A percentile compares a stretch with the other conserved stretches of the same genome.
These are phyloP conservation scores for Heptranchias perlo DNA, from an alignment of 2,113 vertebrate species.

Conservation along the genomic window DNA sequence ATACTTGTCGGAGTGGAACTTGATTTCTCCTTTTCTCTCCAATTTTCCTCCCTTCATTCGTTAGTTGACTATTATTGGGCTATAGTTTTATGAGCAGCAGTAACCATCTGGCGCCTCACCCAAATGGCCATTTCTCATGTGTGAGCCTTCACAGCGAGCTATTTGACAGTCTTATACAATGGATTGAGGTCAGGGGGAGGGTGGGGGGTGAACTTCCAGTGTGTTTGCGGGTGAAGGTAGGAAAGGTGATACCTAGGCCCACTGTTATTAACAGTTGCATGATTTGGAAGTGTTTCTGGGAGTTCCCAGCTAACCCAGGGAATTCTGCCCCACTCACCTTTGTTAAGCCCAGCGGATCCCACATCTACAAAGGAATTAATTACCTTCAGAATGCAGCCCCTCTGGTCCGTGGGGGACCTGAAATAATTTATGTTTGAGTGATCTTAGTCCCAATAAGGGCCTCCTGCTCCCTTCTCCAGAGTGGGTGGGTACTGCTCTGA, in stretches of 20 bases:
- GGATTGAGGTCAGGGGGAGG: no score
- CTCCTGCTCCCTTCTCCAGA: no score
- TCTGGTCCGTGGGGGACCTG: background rate
- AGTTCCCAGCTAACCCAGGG: no score
- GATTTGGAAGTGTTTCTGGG: background rate
- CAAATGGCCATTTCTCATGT: background rate
- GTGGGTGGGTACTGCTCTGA: no score
- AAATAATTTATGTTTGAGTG: background rate
- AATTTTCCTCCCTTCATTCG: background rate
- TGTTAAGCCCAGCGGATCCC: background rate
- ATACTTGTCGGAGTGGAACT: no score
- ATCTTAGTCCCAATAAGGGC: background rate
- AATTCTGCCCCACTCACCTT: background rate
- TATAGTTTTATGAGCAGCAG: background rate
- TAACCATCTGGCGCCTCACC: background rate
- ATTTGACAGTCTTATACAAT: background rate
- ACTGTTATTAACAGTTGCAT: background rate
- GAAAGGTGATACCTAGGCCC: background rate
- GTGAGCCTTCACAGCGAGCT: background rate
- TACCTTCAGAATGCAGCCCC: background rate
- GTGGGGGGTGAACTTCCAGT: background rate
- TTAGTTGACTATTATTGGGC: background rate
- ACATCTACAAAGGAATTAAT: background rate
- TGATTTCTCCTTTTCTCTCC: no score
- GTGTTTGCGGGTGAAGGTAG: background rate